Evolutionary conservation across 2,113 vertebrate genomes (phyloP).

Genomic region (Solenodon paradoxus): DNA sequence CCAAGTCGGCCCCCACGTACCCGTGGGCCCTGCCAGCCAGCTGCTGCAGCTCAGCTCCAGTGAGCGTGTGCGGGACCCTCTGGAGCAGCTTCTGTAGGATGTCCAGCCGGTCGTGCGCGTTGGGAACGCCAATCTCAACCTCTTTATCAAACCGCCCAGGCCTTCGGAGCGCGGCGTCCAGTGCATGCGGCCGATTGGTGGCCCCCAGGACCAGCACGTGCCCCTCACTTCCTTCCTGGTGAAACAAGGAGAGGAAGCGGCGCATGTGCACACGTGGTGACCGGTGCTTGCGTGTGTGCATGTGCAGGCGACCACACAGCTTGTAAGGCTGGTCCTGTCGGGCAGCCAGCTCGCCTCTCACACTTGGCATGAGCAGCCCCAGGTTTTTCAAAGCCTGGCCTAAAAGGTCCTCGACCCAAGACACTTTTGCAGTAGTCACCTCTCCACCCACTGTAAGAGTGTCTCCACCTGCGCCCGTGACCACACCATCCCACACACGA

Average conservation of each 20-base stretch:
- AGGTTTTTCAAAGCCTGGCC: background rate
- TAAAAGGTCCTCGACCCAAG: background rate
- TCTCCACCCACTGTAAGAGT: background rate
- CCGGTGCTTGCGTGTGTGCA: no score
- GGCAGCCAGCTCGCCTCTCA: no score
- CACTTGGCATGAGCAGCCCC: no score
- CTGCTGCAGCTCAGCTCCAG: slow-evolving; percentile 81
- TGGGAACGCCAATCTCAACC: slow-evolving; percentile 94
- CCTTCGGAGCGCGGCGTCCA: slow-evolving; percentile 93
- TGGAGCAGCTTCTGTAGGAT: slow-evolving; percentile 90
- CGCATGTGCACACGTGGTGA: no score
- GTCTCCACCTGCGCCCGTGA: no score
- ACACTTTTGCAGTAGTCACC: background rate
- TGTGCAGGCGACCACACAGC: no score
- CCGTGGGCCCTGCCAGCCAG: slow-evolving; percentile 91
- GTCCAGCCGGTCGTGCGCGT: slow-evolving; percentile 88
- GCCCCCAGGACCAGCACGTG: slow-evolving; percentile 94
- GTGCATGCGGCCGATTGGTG: slow-evolving; percentile 93
- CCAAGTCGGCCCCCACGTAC: slow-evolving; percentile 95
- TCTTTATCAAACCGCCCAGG: slow-evolving; percentile 97
- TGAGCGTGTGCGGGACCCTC: slow-evolving; percentile 84
- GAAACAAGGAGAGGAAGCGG: no score
- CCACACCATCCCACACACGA: no score
- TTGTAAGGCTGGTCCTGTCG: no score
- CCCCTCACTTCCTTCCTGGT: slow-evolving; percentile 92